Base-by-base conservation (phyloP, 2,113 vertebrate genomes). In the Spea bombifrons region DNA sequence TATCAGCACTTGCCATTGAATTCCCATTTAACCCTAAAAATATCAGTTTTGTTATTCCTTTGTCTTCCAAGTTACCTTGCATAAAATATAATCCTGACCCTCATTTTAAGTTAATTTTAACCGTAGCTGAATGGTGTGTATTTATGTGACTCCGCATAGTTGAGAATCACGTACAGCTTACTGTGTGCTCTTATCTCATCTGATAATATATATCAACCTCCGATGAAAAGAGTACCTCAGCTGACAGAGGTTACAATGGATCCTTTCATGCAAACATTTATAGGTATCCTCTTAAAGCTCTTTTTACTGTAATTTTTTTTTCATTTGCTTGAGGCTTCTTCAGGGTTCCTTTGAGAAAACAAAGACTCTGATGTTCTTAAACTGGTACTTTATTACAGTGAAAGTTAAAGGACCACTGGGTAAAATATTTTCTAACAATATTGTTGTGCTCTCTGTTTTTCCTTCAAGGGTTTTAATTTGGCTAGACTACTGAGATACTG, bases 291-390 rank as follows among this genome's bases (percentile, higher is more conserved):
- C 16, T 74, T 73, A 55, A 74, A 67, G 44, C 72, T 49, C 59
- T 78, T 80, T 80, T 70, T 63, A 12, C 10, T 79, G 49, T 79
- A 64, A 67, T 45, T 80, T 80, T 80, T 75, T 80, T 80, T 74
- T 64, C 65, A 80, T 68, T 80, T 80, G 71, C 78, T 80, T 74
- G 78, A 80, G 78, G 78, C 71, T 68, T 73, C 71, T 74, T 61
- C 65, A 80, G 50, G 74, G 84, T 55, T 0, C 2, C 69, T 78
- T 9, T 10, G 71, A 69, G 73, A 16, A 71, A 76, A 70, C 64
- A 77, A n/a, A 65, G 16, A 15, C 70, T 79, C 57, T 16, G 52
- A 68, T 81, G 69, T 81, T 74, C 1, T 86, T 65, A 13, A 82
- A 57, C 0, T 70, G 9, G 0, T 55, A 10, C 71, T 78, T 80